Evolutionary conservation across 2,888 invertebrate genomes (phyloP).

Genomic region (Agrochola lota): DNA sequence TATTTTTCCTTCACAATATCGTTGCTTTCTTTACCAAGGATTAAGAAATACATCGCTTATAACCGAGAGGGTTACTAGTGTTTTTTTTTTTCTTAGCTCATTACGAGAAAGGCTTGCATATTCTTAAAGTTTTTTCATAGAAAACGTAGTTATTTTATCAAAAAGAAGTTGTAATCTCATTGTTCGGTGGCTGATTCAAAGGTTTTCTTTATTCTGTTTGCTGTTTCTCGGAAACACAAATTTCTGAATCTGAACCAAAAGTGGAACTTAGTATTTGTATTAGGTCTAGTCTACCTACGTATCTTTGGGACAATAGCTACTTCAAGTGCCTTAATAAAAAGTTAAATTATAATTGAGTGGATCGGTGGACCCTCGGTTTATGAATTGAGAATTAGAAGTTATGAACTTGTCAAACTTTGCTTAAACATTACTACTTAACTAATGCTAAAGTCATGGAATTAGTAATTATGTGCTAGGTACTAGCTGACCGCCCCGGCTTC

Average conservation of each 20-base stretch:
- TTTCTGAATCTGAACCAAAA: not conserved
- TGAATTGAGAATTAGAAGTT: not conserved
- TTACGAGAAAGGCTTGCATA: not conserved
- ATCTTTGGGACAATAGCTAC: not conserved
- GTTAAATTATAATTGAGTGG: not conserved
- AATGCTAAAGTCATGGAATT: too few relatives aligned
- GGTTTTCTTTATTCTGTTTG: not conserved
- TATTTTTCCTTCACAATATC: not conserved
- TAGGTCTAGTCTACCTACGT: not conserved
- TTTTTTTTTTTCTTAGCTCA: not conserved
- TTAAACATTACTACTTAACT: too few relatives aligned
- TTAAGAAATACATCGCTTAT: not conserved
- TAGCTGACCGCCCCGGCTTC: too few relatives aligned
- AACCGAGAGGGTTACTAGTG: not conserved
- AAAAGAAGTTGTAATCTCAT: slow-evolving; percentile 8
- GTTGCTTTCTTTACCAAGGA: not conserved
- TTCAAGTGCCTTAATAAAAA: not conserved
- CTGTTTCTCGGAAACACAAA: not conserved
- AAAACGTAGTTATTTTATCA: not conserved
- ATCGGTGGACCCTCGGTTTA: not conserved
- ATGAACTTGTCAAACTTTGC: not conserved
- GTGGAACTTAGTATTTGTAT: not conserved
- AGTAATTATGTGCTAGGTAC: too few relatives aligned
- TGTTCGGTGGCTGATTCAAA: slow-evolving; percentile 4
- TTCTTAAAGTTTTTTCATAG: not conserved